Base-by-base conservation (phyloP, 1,140 invertebrate genomes). In the Halictus rubicundus region DNA sequence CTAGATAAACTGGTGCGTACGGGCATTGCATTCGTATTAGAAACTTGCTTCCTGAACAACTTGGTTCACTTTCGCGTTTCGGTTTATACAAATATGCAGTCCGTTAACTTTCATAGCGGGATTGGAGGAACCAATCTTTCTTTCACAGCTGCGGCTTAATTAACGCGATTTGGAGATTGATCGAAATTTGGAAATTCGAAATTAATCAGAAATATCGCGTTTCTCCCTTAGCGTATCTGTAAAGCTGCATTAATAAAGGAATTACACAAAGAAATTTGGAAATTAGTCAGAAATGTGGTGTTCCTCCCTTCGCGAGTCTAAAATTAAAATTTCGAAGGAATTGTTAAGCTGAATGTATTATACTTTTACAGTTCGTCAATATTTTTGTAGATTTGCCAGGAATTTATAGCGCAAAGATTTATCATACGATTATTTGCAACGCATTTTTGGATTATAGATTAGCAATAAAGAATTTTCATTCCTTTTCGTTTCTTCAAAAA, bases 1-100 rank as follows among this genome's bases (percentile, higher is more conserved):
- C 16, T n/a, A 14, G 75, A 78, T 78, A 78, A 81, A 49, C 63
- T 23, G 42, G 65, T 60, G 46, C 54, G 64, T 61, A 54, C 61
- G 60, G 49, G 66, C 66, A 27, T 68, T 75, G 80, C 81, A 88
- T 84, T 88, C 80, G 88, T 84, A 89, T 87, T 86, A 87, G 84
- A 89, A 88, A 89, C 88, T 87, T 77, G 85, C 85, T 85, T 86
- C 79, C 78, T 71, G 80, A 81, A 82, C 76, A 86, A 88, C 80
- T 85, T 70, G 83, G 69, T 68, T 82, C 72, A 83, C 83, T 89
- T 86, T 89, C 83, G 80, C 87, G 83, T 86, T 87, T 73, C 59
- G 32, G 68, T 32, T 68, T 64, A 68, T 39, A 70, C 76, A 70
- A 73, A 79, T 49, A 63, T 74, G 61, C 52, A 52, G 27, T 19